Conservation (phyloP, 2,113 vertebrate species). For the Ramphastos sulfuratus region DNA sequence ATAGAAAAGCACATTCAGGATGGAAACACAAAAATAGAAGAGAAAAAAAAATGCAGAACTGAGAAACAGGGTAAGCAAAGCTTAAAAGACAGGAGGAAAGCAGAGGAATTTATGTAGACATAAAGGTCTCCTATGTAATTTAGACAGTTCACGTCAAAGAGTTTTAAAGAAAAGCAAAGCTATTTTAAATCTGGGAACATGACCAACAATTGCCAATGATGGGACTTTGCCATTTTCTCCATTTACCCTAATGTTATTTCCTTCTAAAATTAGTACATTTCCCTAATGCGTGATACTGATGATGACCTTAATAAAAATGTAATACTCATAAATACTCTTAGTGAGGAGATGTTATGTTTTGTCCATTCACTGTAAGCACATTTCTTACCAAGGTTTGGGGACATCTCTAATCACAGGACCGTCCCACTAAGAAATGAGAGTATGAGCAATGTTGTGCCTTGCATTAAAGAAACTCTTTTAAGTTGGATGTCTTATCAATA, state of each 20-base stretch:
- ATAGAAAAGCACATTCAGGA: neutral
- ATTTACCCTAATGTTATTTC: neutral
- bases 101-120: neutral
- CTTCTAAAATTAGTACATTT: neutral
- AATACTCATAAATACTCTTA: neutral
- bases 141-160: neutral
- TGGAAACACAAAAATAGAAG: neutral
- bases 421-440: neutral
- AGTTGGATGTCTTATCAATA: neutral
- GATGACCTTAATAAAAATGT: neutral
- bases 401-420: neutral
- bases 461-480: accelerated
- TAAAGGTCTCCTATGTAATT: neutral
- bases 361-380: neutral
- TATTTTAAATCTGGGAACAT: neutral
- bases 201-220: neutral
- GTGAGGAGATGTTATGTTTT: neutral
- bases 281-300: accelerated
- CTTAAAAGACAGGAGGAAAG: neutral
- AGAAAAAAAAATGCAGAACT: neutral
- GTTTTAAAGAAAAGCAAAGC: too few species aligned
- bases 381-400: neutral
- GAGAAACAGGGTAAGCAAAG: neutral
- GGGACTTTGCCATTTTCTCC: neutral
- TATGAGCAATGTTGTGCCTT: neutral